Conservation (phyloP, 2,888 invertebrate species). For the Pterostichus madidus region DNA sequence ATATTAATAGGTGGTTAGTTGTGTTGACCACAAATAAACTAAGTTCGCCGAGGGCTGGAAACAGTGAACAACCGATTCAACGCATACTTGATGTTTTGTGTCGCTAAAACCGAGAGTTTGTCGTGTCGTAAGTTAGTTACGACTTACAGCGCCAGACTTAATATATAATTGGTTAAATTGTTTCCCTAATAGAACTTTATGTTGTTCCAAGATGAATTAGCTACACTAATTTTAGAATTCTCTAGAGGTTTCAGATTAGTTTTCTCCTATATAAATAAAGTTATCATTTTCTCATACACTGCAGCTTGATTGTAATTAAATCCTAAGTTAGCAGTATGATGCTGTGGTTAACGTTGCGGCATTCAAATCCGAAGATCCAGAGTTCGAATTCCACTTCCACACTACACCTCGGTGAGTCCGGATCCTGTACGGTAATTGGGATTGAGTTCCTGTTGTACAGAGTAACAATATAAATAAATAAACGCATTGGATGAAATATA, state of each 20-base stretch:
- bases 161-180: constrained; percentile 50
- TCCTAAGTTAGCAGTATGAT: too few species aligned
- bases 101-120: constrained; percentile 46
- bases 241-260: neutral
- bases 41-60: neutral
- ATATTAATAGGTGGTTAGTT: neutral
- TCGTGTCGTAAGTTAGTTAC: constrained; percentile 46
- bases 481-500: too few species aligned
- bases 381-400: too few species aligned
- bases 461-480: too few species aligned
- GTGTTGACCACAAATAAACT: constrained; percentile 21
- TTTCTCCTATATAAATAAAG: neutral
- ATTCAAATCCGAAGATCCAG: too few species aligned
- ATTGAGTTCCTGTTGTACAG: too few species aligned
- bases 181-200: constrained; percentile 50
- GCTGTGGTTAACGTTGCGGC: too few species aligned
- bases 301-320: too few species aligned
- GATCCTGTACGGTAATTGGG: too few species aligned
- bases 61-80: neutral
- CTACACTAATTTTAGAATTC: constrained; percentile 32
- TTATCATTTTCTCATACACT: too few species aligned
- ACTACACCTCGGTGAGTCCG: too few species aligned
- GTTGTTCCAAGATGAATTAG: constrained; percentile 50
- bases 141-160: constrained; percentile 43
- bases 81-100: constrained; percentile 41